A percentile compares a stretch with the other conserved stretches of the same genome.
Evolutionary conservation across 2,888 invertebrate genomes (phyloP).

Genomic region (Lydus trimaculatus): DNA sequence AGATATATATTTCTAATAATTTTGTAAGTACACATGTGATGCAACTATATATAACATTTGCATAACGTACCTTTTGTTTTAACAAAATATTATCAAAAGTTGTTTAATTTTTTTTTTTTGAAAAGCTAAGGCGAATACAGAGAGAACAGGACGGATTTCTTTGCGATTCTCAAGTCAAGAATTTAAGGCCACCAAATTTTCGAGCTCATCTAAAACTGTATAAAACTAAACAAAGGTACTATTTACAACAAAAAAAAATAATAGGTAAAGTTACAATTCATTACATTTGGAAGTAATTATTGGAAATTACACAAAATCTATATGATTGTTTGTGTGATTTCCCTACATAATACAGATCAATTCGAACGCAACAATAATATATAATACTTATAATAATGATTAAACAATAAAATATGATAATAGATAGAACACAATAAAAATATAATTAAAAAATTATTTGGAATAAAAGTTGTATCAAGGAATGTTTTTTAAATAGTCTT

Average conservation of each 20-base stretch:
- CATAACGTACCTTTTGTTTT: slow-evolving; percentile 44
- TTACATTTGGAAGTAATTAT: neutral
- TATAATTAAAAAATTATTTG: slow-evolving; percentile 25
- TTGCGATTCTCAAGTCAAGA: slow-evolving; percentile 4
- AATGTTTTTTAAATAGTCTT: slow-evolving; percentile 31
- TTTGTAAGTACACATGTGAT: slow-evolving; percentile 54
- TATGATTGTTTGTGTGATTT: neutral
- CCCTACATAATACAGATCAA: neutral
- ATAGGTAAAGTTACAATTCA: neutral
- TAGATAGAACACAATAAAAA: slow-evolving; percentile 24
- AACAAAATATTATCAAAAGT: slow-evolving; percentile 15
- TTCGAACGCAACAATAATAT: slow-evolving; percentile 18
- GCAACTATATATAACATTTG: slow-evolving; percentile 48
- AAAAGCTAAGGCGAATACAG: slow-evolving; percentile 28
- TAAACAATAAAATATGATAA: slow-evolving; percentile 28
- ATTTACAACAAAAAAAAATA: neutral
- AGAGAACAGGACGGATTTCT: slow-evolving; percentile 33
- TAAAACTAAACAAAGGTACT: slow-evolving; percentile 12
- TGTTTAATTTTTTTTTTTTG: slow-evolving; percentile 8
- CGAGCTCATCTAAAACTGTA: slow-evolving; percentile 19
- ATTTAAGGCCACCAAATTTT: slow-evolving; percentile 23
- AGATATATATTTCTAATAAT: slow-evolving; percentile 55
- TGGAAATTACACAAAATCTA: neutral
- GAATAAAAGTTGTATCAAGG: slow-evolving; percentile 21
- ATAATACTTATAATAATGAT: slow-evolving; percentile 26